These are phyloP conservation scores for Calliopsis andreniformis DNA, from an alignment of 1,140 invertebrate genomes.

Conservation along the genomic window DNA sequence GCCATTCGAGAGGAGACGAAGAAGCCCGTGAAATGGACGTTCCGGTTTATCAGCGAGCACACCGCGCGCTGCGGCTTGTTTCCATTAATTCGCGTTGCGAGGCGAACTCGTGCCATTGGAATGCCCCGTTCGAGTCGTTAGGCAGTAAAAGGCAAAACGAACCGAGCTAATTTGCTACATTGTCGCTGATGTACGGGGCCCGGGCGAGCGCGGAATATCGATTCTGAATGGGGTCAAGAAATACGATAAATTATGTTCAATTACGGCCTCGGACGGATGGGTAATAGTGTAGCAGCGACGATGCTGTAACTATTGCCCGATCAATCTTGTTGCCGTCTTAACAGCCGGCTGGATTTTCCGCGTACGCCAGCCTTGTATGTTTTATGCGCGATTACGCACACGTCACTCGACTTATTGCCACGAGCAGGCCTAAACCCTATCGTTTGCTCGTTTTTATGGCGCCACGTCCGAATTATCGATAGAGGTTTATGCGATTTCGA, in stretches of 20 bases:
- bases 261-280: slow-evolving; percentile 23
- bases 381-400: not conserved
- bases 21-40: slow-evolving; percentile 61
- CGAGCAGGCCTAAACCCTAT: no score
- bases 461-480: no score
- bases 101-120: slow-evolving; percentile 47
- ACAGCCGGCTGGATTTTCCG: not conserved
- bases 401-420: no score
- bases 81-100: slow-evolving; percentile 59
- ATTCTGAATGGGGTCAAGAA: slow-evolving; percentile 29
- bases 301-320: slow-evolving; percentile 32
- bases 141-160: slow-evolving; percentile 43
- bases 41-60: slow-evolving; percentile 64
- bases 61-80: slow-evolving; percentile 50
- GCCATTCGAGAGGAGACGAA: slow-evolving; percentile 29
- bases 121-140: slow-evolving; percentile 42
- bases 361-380: not conserved
- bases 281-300: slow-evolving; percentile 24
- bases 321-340: slow-evolving; percentile 20
- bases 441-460: no score
- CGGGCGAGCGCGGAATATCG: slow-evolving; percentile 37
- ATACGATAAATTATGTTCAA: slow-evolving; percentile 51
- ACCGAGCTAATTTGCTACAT: slow-evolving; percentile 59
- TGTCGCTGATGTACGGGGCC: slow-evolving; percentile 44
- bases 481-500: no score